Evolutionary conservation across 2,113 vertebrate genomes (phyloP).

Genomic region (Halichoerus grypus): DNA sequence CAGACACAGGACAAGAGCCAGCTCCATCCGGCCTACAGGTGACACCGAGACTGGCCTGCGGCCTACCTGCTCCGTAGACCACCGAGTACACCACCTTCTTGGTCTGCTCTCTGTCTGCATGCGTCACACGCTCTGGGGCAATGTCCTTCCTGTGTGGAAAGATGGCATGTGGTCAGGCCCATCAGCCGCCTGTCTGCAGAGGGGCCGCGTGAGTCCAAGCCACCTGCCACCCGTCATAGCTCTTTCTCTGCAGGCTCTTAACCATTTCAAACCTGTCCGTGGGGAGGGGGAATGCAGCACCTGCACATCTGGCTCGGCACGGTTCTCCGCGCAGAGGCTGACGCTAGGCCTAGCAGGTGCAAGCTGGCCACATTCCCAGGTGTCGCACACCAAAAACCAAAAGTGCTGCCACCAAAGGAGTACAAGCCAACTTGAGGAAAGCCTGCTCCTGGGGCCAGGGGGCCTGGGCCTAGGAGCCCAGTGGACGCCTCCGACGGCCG

Average conservation of each 20-base stretch:
- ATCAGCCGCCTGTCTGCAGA: fast-evolving
- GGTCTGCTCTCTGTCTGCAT: conserved; percentile 91
- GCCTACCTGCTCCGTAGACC: conserved; percentile 94
- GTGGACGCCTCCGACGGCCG: neutral
- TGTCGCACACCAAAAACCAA: neutral
- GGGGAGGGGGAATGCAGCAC: neutral
- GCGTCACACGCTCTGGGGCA: conserved; percentile 86
- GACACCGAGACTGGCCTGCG: fast-evolving
- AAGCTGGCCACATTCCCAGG: neutral
- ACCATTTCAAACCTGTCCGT: neutral
- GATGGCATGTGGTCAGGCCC: neutral
- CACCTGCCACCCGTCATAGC: fast-evolving
- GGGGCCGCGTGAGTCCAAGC: fast-evolving
- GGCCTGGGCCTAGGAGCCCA: neutral
- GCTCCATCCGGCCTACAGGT: neutral
- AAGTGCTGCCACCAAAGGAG: no score
- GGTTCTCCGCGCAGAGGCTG: neutral
- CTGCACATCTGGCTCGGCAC: fast-evolving
- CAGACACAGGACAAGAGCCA: fast-evolving
- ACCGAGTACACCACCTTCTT: conserved; percentile 94
- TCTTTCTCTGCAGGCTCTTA: neutral
- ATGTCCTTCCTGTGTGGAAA: conserved; percentile 90
- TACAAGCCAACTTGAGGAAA: fast-evolving
- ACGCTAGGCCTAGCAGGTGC: neutral
- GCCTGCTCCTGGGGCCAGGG: neutral